These are phyloP conservation scores for Sussaba pulchella DNA, from an alignment of 2,888 invertebrate species.

Conservation along the genomic window DNA sequence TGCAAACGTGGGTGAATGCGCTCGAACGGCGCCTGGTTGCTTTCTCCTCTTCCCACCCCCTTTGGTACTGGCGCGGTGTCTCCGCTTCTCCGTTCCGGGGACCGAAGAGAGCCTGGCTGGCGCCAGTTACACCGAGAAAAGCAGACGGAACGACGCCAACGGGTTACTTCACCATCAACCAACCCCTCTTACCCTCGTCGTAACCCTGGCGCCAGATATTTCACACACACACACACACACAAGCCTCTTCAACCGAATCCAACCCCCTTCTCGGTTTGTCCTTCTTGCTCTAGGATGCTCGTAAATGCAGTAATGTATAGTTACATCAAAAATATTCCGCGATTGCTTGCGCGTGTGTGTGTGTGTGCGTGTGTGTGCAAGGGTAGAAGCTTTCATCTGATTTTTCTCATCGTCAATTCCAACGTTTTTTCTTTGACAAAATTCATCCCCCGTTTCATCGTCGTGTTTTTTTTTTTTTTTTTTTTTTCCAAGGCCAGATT, in stretches of 20 bases:
- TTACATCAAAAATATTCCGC: conserved; percentile 27
- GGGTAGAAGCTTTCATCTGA: background rate
- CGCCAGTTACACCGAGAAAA: conserved; percentile 75
- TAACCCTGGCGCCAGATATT: conserved; percentile 76
- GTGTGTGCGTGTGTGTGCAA: too few relatives aligned
- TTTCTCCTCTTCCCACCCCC: conserved; percentile 28
- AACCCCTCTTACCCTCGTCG: conserved; percentile 60
- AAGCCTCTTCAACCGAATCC: too few relatives aligned
- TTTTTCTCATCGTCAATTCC: conserved; percentile 7
- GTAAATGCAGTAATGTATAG: conserved; percentile 37
- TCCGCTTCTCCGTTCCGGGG: conserved; percentile 11
- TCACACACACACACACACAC: conserved; percentile 52
- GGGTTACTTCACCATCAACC: background rate
- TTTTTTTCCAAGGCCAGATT: conserved; percentile 20
- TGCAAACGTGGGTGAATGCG: conserved; percentile 66
- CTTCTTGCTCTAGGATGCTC: conserved; percentile 11
- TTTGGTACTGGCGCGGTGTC: background rate
- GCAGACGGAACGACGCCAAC: conserved; percentile 77
- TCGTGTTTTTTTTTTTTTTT: background rate
- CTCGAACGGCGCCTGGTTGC: conserved; percentile 60
- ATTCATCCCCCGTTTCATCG: conserved; percentile 3
- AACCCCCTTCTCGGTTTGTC: conserved; percentile 25
- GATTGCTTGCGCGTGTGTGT: too few relatives aligned
- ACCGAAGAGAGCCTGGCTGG: conserved; percentile 73
- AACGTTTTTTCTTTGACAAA: conserved; percentile 22